Percentiles rank a stretch among this genome's conserved stretches.
These are phyloP conservation scores for Ranitomeya imitator DNA, from an alignment of 2,113 vertebrate genomes.

Conservation along the genomic window DNA sequence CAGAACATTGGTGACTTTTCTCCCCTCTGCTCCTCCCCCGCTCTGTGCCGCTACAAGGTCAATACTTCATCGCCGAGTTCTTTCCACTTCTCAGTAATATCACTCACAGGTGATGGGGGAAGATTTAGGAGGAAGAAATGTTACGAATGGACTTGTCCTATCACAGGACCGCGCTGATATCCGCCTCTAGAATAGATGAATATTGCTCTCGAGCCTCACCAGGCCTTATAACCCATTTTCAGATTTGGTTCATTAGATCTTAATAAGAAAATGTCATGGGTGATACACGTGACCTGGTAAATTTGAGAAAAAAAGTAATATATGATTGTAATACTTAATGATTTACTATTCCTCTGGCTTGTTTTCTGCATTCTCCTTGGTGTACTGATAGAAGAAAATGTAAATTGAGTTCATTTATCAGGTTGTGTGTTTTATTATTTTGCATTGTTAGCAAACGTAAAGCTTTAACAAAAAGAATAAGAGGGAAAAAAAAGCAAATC, in stretches of 20 bases:
- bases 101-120: too few relatives aligned
- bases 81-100: too few relatives aligned
- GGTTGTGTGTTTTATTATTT: slow-evolving; percentile 33
- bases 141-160: too few relatives aligned
- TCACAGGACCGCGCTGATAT: too few relatives aligned
- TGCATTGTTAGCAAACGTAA: not conserved
- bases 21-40: too few relatives aligned
- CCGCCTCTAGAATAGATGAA: not conserved
- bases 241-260: not conserved
- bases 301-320: slow-evolving; percentile 8
- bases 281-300: slow-evolving; percentile 1
- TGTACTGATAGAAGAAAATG: not conserved
- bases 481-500: slow-evolving; percentile 8
- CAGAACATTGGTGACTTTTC: too few relatives aligned
- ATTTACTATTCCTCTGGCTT: slow-evolving; percentile 10
- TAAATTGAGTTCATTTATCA: slow-evolving; percentile 51
- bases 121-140: too few relatives aligned
- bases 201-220: not conserved
- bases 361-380: not conserved
- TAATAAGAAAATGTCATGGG: not conserved
- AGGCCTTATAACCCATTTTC: not conserved
- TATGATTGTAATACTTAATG: slow-evolving; percentile 5
- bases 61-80: too few relatives aligned
- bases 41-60: too few relatives aligned
- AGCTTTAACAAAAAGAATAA: slow-evolving; percentile 33